phyloP scores from a whole-genome alignment of 2,113 vertebrate species.

The Prinia subflava region DNA sequence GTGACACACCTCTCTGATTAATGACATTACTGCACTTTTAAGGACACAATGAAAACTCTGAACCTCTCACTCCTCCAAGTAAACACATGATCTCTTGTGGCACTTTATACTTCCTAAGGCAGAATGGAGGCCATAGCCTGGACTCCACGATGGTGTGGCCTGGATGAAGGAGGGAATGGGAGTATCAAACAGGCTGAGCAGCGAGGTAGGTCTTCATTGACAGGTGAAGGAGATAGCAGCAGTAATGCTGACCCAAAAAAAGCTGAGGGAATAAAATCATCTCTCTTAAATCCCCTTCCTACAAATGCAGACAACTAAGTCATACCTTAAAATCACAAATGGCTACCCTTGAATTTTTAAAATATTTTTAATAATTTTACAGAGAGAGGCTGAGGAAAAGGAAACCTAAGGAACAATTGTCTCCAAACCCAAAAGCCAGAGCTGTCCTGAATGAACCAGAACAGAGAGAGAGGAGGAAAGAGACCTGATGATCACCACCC shows the following conservation, averaged over 20 bases:
- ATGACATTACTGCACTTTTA: background rate
- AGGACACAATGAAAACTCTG: background rate
- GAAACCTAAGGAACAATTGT: background rate
- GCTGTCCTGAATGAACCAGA: background rate
- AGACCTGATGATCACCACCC: background rate
- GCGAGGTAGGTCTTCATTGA: background rate
- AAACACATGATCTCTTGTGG: accelerated
- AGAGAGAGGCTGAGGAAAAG: background rate
- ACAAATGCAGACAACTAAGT: background rate
- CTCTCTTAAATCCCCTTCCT: background rate
- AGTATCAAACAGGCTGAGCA: background rate
- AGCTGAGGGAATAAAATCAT: background rate
- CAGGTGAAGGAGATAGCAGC: background rate
- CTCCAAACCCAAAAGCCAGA: background rate
- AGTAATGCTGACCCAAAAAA: background rate
- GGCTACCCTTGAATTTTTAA: background rate
- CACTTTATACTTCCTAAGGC: background rate
- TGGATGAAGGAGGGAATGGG: background rate
- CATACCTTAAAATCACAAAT: background rate
- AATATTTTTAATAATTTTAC: background rate
- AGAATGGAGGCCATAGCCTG: background rate
- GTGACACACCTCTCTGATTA: background rate
- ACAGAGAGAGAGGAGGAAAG: background rate
- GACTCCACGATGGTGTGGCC: background rate
- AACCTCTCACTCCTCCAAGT: background rate